These are phyloP conservation scores for Pteronotus mesoamericanus DNA, from an alignment of 2,797 vertebrate species.

Conservation along the genomic window DNA sequence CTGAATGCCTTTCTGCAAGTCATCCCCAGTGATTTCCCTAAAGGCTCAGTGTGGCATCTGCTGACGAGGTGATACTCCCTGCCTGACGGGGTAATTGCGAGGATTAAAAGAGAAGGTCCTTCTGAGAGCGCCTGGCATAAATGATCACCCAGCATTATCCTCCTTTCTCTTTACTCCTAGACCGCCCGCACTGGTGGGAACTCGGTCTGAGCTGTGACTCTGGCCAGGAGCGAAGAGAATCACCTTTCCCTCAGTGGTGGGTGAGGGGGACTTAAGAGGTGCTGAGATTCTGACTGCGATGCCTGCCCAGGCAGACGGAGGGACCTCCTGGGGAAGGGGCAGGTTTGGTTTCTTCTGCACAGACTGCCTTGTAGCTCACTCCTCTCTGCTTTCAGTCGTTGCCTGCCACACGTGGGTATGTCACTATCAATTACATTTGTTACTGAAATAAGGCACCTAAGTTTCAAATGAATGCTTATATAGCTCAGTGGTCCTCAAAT, in stretches of 20 bases:
- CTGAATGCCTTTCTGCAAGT: neutral
- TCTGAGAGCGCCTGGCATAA: neutral
- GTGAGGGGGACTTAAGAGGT: neutral
- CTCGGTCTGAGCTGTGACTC: neutral
- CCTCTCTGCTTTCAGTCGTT: neutral
- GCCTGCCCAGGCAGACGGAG: neutral
- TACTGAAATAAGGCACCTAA: neutral
- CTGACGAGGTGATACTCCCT: no score
- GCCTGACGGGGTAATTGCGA: neutral
- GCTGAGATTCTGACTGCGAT: neutral
- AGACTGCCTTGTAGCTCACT: neutral
- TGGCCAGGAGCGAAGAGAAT: neutral
- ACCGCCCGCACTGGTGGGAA: neutral
- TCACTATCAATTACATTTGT: neutral
- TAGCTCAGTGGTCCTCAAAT: neutral
- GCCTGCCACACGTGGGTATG: neutral
- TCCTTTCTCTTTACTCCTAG: neutral
- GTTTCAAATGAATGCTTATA: neutral
- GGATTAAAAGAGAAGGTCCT: neutral
- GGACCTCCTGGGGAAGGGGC: neutral
- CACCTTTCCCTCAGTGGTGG: fast-evolving
- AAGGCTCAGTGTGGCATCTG: neutral
- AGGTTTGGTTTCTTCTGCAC: neutral
- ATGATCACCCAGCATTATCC: neutral
- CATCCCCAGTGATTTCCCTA: neutral